These are phyloP conservation scores for Progne subis DNA, from an alignment of 2,113 vertebrate species.

Conservation along the genomic window DNA sequence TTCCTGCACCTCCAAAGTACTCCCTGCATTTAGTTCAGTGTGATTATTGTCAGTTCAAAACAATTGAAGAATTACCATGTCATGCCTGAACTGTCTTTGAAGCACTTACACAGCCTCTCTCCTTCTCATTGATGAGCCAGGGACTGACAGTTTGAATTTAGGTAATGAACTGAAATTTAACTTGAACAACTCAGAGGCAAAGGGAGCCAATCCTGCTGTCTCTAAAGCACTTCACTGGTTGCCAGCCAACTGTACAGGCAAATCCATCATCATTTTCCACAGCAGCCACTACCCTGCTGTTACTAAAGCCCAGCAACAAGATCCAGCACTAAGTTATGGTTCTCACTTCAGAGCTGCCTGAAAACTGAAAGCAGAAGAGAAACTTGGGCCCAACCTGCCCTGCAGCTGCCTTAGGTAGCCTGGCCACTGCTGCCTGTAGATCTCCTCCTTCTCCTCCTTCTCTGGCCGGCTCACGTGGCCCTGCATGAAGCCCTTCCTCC, in stretches of 20 bases:
- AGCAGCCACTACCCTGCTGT: background rate
- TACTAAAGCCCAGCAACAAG: background rate
- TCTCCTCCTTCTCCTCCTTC: slow-evolving; percentile 88
- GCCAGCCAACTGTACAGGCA: background rate
- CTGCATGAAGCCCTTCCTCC: slow-evolving; percentile 90
- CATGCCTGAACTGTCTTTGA: background rate
- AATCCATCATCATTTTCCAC: background rate
- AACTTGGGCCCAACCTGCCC: slow-evolving; percentile 72
- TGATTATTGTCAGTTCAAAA: fast-evolving
- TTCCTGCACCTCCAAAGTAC: background rate
- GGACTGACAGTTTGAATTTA: background rate
- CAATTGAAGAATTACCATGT: background rate
- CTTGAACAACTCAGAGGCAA: background rate
- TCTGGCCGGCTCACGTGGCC: slow-evolving; percentile 82
- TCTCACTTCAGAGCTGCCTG: background rate
- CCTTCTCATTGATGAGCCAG: background rate
- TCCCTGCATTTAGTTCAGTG: background rate
- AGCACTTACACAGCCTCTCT: background rate
- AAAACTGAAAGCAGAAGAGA: background rate
- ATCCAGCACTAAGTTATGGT: fast-evolving
- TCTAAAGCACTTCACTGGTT: background rate
- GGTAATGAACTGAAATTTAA: background rate
- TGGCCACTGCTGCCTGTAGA: slow-evolving; percentile 91
- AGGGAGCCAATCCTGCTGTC: background rate
- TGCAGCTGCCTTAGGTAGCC: slow-evolving; percentile 81